Evolutionary conservation across 2,888 invertebrate species (phyloP), one percentile per base, ranked within the genome.

Genomic region (Oxycera nigricornis): DNA sequence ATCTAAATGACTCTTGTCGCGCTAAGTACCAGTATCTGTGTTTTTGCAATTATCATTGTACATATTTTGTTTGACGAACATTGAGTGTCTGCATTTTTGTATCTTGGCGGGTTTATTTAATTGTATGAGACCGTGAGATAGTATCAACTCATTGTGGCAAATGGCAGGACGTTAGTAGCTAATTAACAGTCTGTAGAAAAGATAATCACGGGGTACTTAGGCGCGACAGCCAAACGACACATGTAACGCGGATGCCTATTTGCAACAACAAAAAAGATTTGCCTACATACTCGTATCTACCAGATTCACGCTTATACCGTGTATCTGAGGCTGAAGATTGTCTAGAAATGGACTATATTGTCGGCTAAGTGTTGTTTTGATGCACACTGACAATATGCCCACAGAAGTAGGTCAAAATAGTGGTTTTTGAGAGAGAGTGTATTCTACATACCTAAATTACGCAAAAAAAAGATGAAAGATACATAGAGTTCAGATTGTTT

Each of bases 71-170:
- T 7, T 11, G 35, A 6, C 6, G 11, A 11, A 11, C 35, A 35
- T 11, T 35, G 35, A 35, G 35, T 11, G 52, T 3, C 17, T 55
- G 11, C 52, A 4, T 46, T 14, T 46, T 11, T 55, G 11, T 24
- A 55, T 59, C 59, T 28, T n/a, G 28, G 4, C 6, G 26, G 9
- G 59, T 11, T 11, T 30, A 59, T 26, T 30, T 59, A 59, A 59
- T 59, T 62, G 35, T 41, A 41, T 35, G 41, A 65, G 31, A 39
- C 65, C 41, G 65, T 65, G 39, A 65, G 41, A 65, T 65, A 24
- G 22, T 30, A 65, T 65, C 65, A 41, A 24, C 41, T 26, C 11
- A 65, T 4, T 65, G 39, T 41, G 22, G 39, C 20, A 65, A 65
- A 65, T 39, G 17, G 39, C 65, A 65, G 26, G 39, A 24, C 41